Evolutionary conservation across 2,113 vertebrate species (phyloP), one percentile per base, ranked within the genome.

Genomic region (Eudorcas thomsonii): DNA sequence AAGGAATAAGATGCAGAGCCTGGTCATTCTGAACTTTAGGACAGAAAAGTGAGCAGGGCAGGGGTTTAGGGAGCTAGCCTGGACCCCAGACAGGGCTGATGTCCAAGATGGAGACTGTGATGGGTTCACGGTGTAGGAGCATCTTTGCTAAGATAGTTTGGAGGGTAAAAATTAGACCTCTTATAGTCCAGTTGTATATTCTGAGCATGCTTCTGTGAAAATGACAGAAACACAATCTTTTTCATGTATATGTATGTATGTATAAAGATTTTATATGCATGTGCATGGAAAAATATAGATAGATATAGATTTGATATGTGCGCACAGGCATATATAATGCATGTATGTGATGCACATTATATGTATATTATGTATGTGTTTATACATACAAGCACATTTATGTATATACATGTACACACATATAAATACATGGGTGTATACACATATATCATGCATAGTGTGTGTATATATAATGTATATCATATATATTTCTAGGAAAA

Each of bases 301-400:
- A 50, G 26, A 33, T 48, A 33, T 17, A 48, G 78, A 81, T 30
- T 50, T 33, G 30, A 33, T 12, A 12, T 33, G 78, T 81, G 9
- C 28, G 26, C 0, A 30, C 8, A 36, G 3, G 15, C 6, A 52
- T 6, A 23, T 12, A 77, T 28, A 77, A 26, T 21, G 14, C 17
- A 36, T 8, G 2, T 17, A 7, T 9, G 17, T 57, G 36, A 43
- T 50, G 28, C 5, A 80, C 45, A 50, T 23, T 50, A 30, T 33
- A 80, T 80, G 26, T 11, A 48, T 43, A 43, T 36, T 23, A 12
- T 36, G 17, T 11, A 6, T 80, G 16, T 3, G 2, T 33, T 33
- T 39, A n/a, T 81, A 36, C 39, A 50, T 2, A 2, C 21, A 12
- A 0, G 0, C 45, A 81, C 16, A 17, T 33, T 19, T 2, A 10